Percentiles rank a stretch among this genome's conserved stretches.
These are phyloP conservation scores for Apogon talboti DNA, from an alignment of 2,797 vertebrate genomes.

Conservation along the genomic window DNA sequence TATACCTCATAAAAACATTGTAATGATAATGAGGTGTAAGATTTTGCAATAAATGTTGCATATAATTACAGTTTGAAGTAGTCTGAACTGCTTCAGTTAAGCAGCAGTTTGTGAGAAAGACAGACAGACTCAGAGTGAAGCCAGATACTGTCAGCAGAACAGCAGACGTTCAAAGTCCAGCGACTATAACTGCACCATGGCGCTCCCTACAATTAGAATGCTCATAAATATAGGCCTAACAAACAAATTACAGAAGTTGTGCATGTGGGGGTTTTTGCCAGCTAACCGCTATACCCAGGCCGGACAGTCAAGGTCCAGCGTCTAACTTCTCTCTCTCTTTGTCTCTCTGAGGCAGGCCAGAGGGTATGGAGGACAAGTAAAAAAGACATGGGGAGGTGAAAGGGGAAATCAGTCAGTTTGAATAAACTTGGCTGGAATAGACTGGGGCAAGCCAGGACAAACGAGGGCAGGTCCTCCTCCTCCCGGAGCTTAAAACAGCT, in stretches of 20 bases:
- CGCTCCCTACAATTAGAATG: conserved; percentile 84
- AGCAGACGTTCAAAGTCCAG: conserved; percentile 80
- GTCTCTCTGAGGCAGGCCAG: conserved; percentile 22
- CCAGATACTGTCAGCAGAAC: conserved; percentile 65
- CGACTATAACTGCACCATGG: conserved; percentile 72
- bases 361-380: conserved; percentile 35
- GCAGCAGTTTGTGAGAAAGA: conserved; percentile 38
- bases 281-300: conserved; percentile 60
- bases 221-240: conserved; percentile 83
- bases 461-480: conserved; percentile 25
- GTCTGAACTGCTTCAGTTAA: neutral
- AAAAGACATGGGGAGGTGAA: conserved; percentile 9
- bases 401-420: conserved; percentile 22
- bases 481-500: conserved; percentile 60
- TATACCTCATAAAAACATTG: neutral
- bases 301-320: conserved; percentile 56
- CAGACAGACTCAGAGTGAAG: conserved; percentile 50
- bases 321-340: conserved; percentile 25
- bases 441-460: conserved; percentile 35
- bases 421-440: conserved; percentile 28
- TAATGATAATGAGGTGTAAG: neutral
- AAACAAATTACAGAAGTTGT: conserved; percentile 84
- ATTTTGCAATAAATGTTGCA: conserved; percentile 1
- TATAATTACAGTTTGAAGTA: neutral
- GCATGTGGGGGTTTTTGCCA: conserved; percentile 68